Conservation (phyloP, 2,888 invertebrate species). For the Strigamia crassipes region DNA sequence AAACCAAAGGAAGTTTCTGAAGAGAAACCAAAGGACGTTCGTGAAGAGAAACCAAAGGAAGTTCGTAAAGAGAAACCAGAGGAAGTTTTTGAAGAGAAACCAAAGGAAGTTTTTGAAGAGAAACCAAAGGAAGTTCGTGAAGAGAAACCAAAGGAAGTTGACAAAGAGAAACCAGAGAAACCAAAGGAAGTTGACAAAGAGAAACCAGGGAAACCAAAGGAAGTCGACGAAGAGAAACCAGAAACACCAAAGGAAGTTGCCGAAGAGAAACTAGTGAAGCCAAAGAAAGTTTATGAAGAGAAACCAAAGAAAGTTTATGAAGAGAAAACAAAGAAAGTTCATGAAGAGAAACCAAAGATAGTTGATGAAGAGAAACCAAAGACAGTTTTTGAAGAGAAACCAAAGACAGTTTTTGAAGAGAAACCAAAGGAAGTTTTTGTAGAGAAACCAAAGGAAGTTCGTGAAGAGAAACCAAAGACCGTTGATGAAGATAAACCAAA, state of each 20-base stretch:
- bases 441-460: conserved; percentile 43
- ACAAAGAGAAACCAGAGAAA: background rate
- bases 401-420: background rate
- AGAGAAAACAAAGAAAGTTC: conserved; percentile 45
- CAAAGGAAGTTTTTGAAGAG: background rate
- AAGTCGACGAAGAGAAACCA: conserved; percentile 29
- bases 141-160: background rate
- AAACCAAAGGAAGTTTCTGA: background rate
- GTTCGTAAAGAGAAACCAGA: no score
- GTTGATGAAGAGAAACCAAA: background rate
- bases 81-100: background rate
- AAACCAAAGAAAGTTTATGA: background rate
- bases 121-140: background rate
- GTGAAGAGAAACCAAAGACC: background rate
- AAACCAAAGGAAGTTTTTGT: conserved; percentile 47
- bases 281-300: background rate
- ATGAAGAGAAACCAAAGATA: conserved; percentile 9
- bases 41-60: no score
- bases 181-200: background rate
- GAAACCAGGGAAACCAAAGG: conserved; percentile 41
- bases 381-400: background rate
- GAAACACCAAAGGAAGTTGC: background rate
- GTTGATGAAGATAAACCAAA: background rate
- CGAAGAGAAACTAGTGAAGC: conserved; percentile 1
- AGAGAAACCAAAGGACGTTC: background rate